These are phyloP conservation scores for Mirza zaza DNA, from an alignment of 2,113 vertebrate species.

Conservation along the genomic window DNA sequence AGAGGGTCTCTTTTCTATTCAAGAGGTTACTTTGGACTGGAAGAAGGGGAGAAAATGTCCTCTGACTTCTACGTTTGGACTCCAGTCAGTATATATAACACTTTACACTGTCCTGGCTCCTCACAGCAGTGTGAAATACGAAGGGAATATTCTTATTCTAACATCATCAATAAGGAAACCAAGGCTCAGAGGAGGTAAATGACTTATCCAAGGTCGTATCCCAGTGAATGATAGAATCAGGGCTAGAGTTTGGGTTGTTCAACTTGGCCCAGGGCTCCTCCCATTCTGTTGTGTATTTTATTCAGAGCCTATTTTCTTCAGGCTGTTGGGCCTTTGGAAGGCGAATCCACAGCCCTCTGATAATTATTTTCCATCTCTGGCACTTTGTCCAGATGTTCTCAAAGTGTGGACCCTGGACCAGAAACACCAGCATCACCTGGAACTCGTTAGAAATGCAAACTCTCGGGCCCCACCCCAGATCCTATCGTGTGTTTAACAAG, in stretches of 20 bases:
- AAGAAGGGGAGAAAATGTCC: background rate
- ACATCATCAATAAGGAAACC: background rate
- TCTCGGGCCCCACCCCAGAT: background rate
- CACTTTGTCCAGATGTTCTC: background rate
- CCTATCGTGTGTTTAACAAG: background rate
- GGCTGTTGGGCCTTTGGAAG: background rate
- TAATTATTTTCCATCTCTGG: background rate
- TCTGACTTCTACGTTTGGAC: background rate
- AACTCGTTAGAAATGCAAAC: background rate
- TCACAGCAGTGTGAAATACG: background rate
- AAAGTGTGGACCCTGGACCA: background rate
- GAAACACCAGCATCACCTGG: no score
- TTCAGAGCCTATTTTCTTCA: no score
- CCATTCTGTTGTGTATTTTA: no score
- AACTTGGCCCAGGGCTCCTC: background rate
- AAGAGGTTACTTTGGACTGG: background rate
- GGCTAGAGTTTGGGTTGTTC: background rate
- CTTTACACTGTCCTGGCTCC: background rate
- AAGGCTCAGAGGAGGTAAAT: background rate
- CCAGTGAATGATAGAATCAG: background rate
- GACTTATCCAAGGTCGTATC: background rate
- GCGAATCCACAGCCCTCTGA: no score
- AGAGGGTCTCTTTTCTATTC: background rate
- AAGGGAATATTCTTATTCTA: background rate
- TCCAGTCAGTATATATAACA: background rate